Evolutionary conservation across 2,888 invertebrate species (phyloP), one percentile per base, ranked within the genome.

Genomic region (Drosophila atripex): DNA sequence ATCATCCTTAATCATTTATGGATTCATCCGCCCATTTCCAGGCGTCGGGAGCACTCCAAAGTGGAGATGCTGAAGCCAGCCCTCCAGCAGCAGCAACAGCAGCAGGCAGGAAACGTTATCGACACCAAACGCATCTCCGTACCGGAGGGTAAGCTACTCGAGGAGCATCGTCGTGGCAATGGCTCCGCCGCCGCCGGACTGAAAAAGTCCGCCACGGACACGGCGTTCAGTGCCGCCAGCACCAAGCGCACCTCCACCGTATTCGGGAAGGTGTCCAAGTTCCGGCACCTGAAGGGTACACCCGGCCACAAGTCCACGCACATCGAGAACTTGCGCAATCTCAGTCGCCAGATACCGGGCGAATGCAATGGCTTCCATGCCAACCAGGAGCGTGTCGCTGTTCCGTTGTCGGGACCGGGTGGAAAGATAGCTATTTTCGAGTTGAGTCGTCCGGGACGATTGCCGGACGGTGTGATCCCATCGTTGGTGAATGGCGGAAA

Each of bases 361-460:
- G 98, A 98, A 92, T 97, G 98, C 90, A 97, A 98, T 90, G 97
- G 97, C 32, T 97, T 98, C 89, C 96, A 97, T 90, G 97, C 96
- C 0, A 98, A 98, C 92, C 93, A 95, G 9, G 94, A 95, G 74
- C 94, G 97, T 25, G 97, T 97, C 68, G 98, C 98, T 0, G 95
- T 99, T 0, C 98, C 98, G 0, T 92, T 98, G 47, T 95, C 96
- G 59, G 98, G 98, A 0, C 96, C 97, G 14, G 98, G 98, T 11
- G 98, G 98, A 0, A 96, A 97, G 88, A 94, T 98, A 54, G 96
- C 96, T 47, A 94, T 98, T 39, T 93, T 98, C 78, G 97, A 97
- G 92, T 92, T 98, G 55, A 94, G 94, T 18, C 95, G 95, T 86
- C 94, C 95, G 0, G 96, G 95, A 8, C 94, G 96, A 75, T 91